Conservation (phyloP, 2,797 vertebrate genomes). For the Myiotriccus ornatus region DNA sequence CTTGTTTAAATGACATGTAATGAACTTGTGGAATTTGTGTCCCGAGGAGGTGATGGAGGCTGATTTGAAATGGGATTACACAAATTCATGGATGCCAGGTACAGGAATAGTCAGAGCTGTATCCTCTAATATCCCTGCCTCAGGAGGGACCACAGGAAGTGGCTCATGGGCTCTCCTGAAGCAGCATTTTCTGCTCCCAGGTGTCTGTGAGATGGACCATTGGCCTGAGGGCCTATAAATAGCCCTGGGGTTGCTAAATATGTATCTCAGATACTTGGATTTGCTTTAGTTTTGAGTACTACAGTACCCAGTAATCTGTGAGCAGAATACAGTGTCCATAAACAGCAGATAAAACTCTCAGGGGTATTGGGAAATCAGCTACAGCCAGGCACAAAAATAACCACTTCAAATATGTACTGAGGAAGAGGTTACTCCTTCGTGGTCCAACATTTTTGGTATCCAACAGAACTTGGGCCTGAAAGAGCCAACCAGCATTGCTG, state of each 20-base stretch:
- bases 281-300: neutral
- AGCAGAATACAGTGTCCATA: neutral
- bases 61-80: neutral
- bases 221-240: neutral
- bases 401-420: neutral
- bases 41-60: neutral
- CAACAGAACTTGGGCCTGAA: neutral
- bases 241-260: neutral
- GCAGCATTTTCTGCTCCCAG: neutral
- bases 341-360: neutral
- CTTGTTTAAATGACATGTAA: neutral
- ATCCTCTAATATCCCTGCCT: neutral
- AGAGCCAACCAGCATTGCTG: neutral
- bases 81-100: neutral
- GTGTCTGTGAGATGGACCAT: neutral
- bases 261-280: neutral
- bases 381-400: neutral
- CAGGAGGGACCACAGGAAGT: neutral
- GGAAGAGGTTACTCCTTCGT: neutral
- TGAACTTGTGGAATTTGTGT: neutral
- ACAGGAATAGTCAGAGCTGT: neutral
- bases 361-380: neutral
- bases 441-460: neutral
- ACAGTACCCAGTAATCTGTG: neutral
- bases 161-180: neutral